Base-by-base conservation (phyloP, 2,888 invertebrate genomes). In the Macrophya alboannulata region DNA sequence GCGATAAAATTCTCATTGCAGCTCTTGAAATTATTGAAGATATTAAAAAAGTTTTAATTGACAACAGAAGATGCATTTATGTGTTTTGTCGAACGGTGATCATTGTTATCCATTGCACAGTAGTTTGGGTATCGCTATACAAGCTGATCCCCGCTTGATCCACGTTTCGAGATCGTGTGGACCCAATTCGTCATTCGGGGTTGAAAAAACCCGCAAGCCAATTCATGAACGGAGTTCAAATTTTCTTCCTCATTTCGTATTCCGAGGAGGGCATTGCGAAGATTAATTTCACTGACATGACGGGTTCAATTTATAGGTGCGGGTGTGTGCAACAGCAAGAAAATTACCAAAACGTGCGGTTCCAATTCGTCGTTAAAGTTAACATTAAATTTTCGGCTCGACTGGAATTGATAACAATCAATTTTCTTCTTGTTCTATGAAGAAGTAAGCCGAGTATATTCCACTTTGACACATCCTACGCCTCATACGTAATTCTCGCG, bases 171-270 rank as follows among this genome's bases (percentile, higher is more conserved):
- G n/a, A 55, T 8, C n/a, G 5, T n/a, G 55, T 55, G n/a, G 0
- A 6, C 1, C 55, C 55, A 4, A 55, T 55, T 55, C 8, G 55
- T 55, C 55, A 55, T n/a, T 0, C 55, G 17, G n/a, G 55, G 17
- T 55, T n/a, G 0, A 62, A 62, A 4, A 25, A 62, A 62, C 25
- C 15, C 43, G 37, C 9, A 9, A n/a, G 12, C 25, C 21, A 68
- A 21, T 25, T 76, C 55, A 12, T 8, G 43, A 9, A 17, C 15
- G 31, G 48, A 40, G 72, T 55, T 8, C 4, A n/a, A 81, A 76
- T 68, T 83, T 84, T 4, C 10, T 25, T 21, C 17, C 55, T 43
- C 40, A 71, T 68, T 85, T 51, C 68, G 45, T 85, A 83, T 85
- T 85, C 81, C 37, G 25, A 21, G 10, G 37, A 62, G 62, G 43